Base-by-base conservation (phyloP, 2,888 invertebrate genomes). In the Oscheius sp. region DNA sequence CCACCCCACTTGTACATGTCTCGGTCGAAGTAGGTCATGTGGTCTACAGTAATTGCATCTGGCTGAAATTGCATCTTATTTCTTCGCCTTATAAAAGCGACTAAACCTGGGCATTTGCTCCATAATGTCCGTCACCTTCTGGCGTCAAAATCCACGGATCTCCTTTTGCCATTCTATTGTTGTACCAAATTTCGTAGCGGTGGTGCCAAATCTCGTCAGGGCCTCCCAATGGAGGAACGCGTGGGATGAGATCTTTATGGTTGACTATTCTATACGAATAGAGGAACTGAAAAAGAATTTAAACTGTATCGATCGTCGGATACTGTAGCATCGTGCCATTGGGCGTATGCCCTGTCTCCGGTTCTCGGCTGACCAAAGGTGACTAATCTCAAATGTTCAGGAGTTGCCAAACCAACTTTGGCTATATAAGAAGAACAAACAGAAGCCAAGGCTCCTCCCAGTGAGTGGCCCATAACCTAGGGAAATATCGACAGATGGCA, bases 361-460 rank as follows among this genome's bases (percentile, higher is more conserved):
- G 78, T 78, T 35, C 83, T 72, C 1, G 83, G 83, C 45, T 83
- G 83, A 21, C 82, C 83, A 68, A 81, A 78, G 25, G 83, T 83
- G 35, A 79, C 68, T 69, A 83, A 29, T 43, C 72, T 70, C 12
- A 83, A 74, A n/a, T 73, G 69, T n/a, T 77, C 76, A 2, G 80
- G 56, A 1, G 76, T 68, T 23, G 63, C 75, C 16, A 76, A 27
- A 1, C 72, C 76, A 12, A 69, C 56, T 35, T 75, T 70, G n/a
- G 80, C 76, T 1, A 82, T 41, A 35, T 80, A 71, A 3, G 76
- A 74, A 12, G 77, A 77, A 6, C 75, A 76, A n/a, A 83, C 75
- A 0, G 82, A 79, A 9, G 83, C 80, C 45, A 82, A 73, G 29
- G 83, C 77, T 18, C 78, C 83, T 21, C 83, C 83, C 73, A 82